Evolutionary conservation across 2,113 vertebrate species (phyloP).

Genomic region (Ptilonorhynchus violaceus): DNA sequence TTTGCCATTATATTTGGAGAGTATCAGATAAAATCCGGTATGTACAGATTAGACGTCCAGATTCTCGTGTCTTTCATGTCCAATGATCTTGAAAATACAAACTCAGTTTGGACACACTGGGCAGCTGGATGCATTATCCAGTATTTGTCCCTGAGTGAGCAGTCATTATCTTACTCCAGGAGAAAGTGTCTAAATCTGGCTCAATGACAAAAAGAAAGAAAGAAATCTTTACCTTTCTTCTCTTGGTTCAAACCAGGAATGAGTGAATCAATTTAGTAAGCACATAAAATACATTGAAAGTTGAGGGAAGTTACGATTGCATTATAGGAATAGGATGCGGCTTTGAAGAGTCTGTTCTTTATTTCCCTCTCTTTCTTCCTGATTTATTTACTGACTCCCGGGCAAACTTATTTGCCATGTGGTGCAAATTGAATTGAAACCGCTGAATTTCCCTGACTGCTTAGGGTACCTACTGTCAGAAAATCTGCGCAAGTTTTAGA

Average conservation of each 20-base stretch:
- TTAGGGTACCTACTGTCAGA: slow-evolving; percentile 52
- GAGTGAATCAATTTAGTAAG: background rate
- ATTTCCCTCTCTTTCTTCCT: slow-evolving; percentile 13
- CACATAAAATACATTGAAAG: background rate
- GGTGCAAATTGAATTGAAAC: background rate
- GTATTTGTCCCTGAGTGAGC: background rate
- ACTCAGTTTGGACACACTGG: background rate
- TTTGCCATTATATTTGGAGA: background rate
- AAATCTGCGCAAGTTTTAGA: slow-evolving; percentile 68
- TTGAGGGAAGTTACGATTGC: background rate
- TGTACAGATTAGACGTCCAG: background rate
- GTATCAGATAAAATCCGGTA: background rate
- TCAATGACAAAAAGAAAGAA: background rate
- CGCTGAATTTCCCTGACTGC: slow-evolving; percentile 4
- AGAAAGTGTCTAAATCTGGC: background rate
- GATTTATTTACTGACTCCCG: slow-evolving; percentile 43
- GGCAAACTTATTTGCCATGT: slow-evolving; percentile 45
- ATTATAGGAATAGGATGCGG: background rate
- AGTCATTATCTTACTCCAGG: background rate
- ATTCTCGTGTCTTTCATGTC: background rate
- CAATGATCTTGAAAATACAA: slow-evolving; percentile 6
- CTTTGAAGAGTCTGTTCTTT: slow-evolving; percentile 18
- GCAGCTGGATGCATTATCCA: background rate
- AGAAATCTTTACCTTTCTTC: background rate
- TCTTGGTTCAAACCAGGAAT: background rate